Percentiles rank a stretch among this genome's conserved stretches.
Evolutionary conservation across 1,140 invertebrate genomes (phyloP).

Genomic region (Pissodes strobi): DNA sequence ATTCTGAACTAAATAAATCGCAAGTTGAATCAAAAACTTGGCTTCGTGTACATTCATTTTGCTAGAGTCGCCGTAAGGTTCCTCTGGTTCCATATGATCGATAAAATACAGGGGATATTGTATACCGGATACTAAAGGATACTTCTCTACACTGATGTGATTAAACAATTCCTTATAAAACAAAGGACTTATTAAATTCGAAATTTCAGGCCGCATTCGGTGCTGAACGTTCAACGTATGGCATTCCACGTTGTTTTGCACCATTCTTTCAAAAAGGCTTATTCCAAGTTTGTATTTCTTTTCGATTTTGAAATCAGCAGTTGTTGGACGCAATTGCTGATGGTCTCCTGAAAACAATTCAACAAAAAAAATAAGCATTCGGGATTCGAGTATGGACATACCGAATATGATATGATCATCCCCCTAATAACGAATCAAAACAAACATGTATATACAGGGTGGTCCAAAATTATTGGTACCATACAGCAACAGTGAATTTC

Average conservation of each 20-base stretch:
- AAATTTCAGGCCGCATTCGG: slow-evolving; percentile 69
- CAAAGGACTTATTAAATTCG: slow-evolving; percentile 62
- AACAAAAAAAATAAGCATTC: no score
- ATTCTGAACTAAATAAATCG: slow-evolving; percentile 64
- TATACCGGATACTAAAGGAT: no score
- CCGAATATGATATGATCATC: no score
- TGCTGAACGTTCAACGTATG: no score
- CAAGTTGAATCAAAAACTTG: slow-evolving; percentile 60
- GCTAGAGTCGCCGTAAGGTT: slow-evolving; percentile 59
- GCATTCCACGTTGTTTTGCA: slow-evolving; percentile 62
- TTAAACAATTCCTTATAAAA: slow-evolving; percentile 65
- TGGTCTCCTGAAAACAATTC: no score
- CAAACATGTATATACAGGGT: no score
- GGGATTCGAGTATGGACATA: no score
- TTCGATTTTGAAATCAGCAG: slow-evolving; percentile 63
- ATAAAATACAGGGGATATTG: no score
- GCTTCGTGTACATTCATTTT: slow-evolving; percentile 66
- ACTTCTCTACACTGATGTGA: slow-evolving; percentile 60
- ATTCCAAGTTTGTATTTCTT: slow-evolving; percentile 61
- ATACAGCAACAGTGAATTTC: no score
- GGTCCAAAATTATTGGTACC: no score
- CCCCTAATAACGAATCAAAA: no score
- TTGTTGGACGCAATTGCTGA: slow-evolving; percentile 72
- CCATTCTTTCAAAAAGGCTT: slow-evolving; percentile 75
- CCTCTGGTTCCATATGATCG: slow-evolving; percentile 59